phyloP scores from a whole-genome alignment of 1,140 invertebrate species.

The Diprion similis region DNA sequence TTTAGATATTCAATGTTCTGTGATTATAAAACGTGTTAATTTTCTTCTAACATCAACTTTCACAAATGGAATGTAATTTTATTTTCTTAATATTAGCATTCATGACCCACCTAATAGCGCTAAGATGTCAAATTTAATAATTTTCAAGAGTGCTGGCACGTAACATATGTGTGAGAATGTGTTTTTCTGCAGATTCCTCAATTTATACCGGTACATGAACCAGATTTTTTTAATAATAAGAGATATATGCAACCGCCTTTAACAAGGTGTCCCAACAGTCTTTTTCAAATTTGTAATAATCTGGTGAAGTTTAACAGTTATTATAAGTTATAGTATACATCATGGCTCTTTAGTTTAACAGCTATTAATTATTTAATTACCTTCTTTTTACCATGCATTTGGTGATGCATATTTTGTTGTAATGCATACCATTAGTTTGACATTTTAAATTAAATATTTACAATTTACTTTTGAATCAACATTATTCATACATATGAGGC shows the following conservation, averaged over 20 bases:
- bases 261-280: neutral
- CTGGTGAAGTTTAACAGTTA: neutral
- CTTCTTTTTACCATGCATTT: neutral
- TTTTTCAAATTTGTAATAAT: conserved; percentile 7
- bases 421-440: neutral
- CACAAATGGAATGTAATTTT: neutral
- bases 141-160: neutral
- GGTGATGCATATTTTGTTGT: neutral
- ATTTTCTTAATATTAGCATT: neutral
- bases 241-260: neutral
- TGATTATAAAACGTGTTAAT: too few relatives aligned
- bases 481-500: neutral
- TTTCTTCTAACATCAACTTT: too few relatives aligned
- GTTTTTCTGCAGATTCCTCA: neutral
- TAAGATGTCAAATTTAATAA: neutral
- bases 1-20: too few relatives aligned
- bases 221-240: conserved; percentile 3
- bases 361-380: neutral
- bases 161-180: too few relatives aligned
- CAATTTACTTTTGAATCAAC: neutral
- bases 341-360: conserved; percentile 1
- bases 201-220: neutral
- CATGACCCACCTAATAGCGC: too few relatives aligned
- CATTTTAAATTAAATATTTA: conserved; percentile 3
- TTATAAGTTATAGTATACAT: neutral